Evolutionary conservation across 2,888 invertebrate genomes (phyloP), one percentile per base, ranked within the genome.

Genomic region (Cepaea hortensis): DNA sequence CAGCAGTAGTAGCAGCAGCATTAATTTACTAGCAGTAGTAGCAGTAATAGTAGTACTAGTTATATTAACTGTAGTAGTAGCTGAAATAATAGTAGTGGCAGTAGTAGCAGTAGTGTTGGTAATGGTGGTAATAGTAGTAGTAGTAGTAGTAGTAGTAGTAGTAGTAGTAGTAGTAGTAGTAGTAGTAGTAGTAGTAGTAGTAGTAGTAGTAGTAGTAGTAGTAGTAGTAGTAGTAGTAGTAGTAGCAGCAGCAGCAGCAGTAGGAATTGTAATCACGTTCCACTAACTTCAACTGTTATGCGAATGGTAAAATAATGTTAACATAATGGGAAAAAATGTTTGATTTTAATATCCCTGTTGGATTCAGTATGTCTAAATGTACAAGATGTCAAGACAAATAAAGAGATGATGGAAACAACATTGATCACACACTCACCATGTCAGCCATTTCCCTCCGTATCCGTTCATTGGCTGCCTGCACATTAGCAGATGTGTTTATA

Each of bases 401-500:
- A 68, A 68, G 13, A 15, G 68, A 20, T 15, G 68, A 9, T 15
- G 11, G 5, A 18, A 68, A 20, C 68, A 20, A 20, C 15, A 68
- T 68, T 5, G 13, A 15, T 20, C 1, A 1, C 5, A 20, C 18
- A 76, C 76, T 76, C n/a, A 84, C 84, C 65, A 84, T 46, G 68
- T 84, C 84, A 84, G 7, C 62, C 3, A 46, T 11, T 62, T 76
- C 76, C 65, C 73, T 76, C 68, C 62, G 23, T 77, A 91, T 87
- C 81, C 90, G 90, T 68, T 89, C 88, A 75, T 92, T 90, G 65
- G 94, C 92, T 72, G 91, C 92, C 3, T 85, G 89, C 13, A 94
- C 92, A 95, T 98, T 98, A 93, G 98, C 97, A 93, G 97, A 96
- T 93, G 98, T 98, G 95, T 98, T 98, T 95, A 98, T 98, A 96